These are phyloP conservation scores for Tetrax tetrax DNA, from an alignment of 2,113 vertebrate genomes.

Conservation along the genomic window DNA sequence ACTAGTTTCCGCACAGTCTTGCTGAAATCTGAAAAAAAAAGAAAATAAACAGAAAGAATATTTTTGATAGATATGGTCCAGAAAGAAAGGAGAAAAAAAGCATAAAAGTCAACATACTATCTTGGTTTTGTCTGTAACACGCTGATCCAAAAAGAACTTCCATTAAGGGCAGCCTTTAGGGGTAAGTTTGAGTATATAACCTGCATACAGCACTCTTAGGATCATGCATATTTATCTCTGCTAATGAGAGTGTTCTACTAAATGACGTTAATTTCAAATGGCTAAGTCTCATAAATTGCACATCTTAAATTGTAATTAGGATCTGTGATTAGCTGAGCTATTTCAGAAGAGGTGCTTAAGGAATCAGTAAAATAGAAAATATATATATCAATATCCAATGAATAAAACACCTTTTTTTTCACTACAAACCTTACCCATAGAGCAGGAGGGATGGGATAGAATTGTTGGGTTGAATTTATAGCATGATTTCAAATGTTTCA, in stretches of 20 bases:
- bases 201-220: not conserved
- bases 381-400: not conserved
- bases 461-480: no score
- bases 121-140: not conserved
- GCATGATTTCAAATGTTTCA: not conserved
- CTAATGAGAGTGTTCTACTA: slow-evolving; percentile 28
- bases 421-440: not conserved
- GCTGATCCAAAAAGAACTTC: not conserved
- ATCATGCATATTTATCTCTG: slow-evolving; percentile 20
- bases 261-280: slow-evolving; percentile 30
- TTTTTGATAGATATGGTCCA: not conserved
- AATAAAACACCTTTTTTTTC: not conserved
- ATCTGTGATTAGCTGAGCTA: slow-evolving; percentile 34
- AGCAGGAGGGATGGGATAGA: not conserved
- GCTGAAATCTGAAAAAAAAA: not conserved
- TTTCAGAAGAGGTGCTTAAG: slow-evolving; percentile 9
- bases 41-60: not conserved
- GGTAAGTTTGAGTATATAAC: not conserved
- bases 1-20: not conserved
- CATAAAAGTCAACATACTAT: not conserved
- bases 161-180: not conserved
- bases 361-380: slow-evolving; percentile 23
- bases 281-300: not conserved
- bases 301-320: slow-evolving; percentile 35
- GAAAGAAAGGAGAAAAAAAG: not conserved